These are phyloP conservation scores for Julus scandinavius DNA, from an alignment of 2,888 invertebrate species.

Conservation along the genomic window DNA sequence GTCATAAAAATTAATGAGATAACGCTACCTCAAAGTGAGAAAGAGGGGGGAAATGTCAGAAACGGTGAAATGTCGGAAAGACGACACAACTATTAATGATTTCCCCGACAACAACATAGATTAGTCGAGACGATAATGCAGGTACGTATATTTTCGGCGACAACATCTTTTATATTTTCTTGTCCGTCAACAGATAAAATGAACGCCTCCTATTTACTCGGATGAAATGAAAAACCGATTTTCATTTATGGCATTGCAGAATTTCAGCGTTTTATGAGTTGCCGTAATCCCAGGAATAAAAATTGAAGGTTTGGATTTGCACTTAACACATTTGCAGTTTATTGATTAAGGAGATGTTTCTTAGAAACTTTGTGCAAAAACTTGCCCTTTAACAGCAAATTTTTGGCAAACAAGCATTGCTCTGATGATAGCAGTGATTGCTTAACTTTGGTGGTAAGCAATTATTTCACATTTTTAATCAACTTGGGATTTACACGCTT, in stretches of 20 bases:
- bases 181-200: background rate
- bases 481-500: too few relatives aligned
- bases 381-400: background rate
- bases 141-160: background rate
- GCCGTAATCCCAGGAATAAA: constrained; percentile 26
- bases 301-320: background rate
- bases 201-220: background rate
- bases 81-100: constrained; percentile 45
- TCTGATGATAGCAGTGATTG: background rate
- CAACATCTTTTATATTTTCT: constrained; percentile 17
- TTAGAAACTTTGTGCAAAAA: background rate
- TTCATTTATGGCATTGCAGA: constrained; percentile 36
- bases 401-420: background rate
- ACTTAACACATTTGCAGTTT: background rate
- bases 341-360: background rate
- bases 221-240: constrained; percentile 33
- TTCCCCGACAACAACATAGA: constrained; percentile 11
- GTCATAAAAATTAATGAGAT: constrained; percentile 46
- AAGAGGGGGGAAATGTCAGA: background rate
- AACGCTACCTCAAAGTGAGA: constrained; percentile 30
- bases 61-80: constrained; percentile 42
- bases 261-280: background rate
- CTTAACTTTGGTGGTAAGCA: background rate
- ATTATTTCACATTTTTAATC: too few relatives aligned
- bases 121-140: background rate